Evolutionary conservation across 2,888 invertebrate species (phyloP), one percentile per base, ranked within the genome.

Genomic region (Euplexia lucipara): DNA sequence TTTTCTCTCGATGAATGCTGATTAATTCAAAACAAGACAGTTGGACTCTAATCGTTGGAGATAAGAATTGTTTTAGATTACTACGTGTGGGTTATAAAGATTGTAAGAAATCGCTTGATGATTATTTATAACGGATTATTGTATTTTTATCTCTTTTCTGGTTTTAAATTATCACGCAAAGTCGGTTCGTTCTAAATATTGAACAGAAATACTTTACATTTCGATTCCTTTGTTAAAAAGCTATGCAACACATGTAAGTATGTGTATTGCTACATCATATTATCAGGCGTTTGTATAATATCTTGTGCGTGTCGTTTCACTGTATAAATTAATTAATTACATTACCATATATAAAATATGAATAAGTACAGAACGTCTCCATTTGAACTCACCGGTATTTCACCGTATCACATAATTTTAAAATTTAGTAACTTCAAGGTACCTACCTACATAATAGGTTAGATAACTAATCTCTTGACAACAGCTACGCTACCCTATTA

Each of bases 31-130:
- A 56, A 69, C 20, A 47, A 14, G 5, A 42, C 16, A 32, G 16
- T 45, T 61, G 61, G 52, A 75, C 71, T 75, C 41, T 71, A 71
- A 70, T 54, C 45, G 16, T 4, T 52, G n/a, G 54, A 30, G 76
- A 75, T 72, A 72, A 75, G 56, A 14, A 10, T 42, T 34, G 42
- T 75, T 71, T 75, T 71, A 39, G 76, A 75, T 70, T 61, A 42
- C 35, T 39, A 26, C 9, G 1, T 20, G 30, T 22, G 32, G 35
- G 18, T 39, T 35, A 39, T 35, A 53, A 26, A 44, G 42, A 75
- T 59, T 67, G 32, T 14, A 32, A 9, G 12, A 18, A 35, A 9
- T 41, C 30, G 14, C 10, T 41, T 65, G 7, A 0, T 37, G 16
- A 42, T 73, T 73, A 73, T 34, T 54, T 68, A 42, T 18, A 42